Percentiles rank a stretch among this genome's conserved stretches.
These are phyloP conservation scores for Grallaria varia DNA, from an alignment of 2,113 vertebrate genomes.

Conservation along the genomic window DNA sequence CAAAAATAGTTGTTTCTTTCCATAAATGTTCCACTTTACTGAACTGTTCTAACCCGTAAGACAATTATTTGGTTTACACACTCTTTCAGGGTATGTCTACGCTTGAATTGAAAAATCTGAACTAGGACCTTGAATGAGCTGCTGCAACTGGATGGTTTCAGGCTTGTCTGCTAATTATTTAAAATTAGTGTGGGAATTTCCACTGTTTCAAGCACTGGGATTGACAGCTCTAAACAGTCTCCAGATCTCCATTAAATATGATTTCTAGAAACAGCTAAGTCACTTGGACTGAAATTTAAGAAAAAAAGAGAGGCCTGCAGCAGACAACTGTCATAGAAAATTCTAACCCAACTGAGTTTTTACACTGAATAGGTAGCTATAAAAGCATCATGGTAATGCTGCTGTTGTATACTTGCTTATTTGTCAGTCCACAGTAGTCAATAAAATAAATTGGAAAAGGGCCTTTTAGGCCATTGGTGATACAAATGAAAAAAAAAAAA, in stretches of 20 bases:
- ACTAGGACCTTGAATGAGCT: not conserved
- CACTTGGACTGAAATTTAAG: not conserved
- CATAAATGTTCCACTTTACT: not conserved
- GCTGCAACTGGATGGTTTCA: not conserved
- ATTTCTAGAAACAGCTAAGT: not conserved
- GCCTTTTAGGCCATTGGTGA: not conserved
- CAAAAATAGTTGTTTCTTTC: not conserved
- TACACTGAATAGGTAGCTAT: not conserved
- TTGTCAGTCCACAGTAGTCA: not conserved
- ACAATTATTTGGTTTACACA: not conserved
- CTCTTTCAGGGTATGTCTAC: not conserved
- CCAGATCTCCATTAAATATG: not conserved
- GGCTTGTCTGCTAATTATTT: not conserved
- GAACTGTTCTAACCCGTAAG: not conserved
- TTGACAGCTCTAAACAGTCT: not conserved
- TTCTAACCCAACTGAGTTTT: not conserved
- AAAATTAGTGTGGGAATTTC: not conserved
- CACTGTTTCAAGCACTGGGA: not conserved
- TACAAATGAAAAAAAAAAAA: not conserved
- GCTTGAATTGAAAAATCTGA: not conserved
- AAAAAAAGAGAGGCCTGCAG: not conserved
- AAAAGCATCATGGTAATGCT: not conserved
- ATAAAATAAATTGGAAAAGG: not conserved
- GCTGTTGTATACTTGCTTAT: not conserved
- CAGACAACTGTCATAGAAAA: not conserved